Evolutionary conservation across 2,113 vertebrate genomes (phyloP).

Genomic region (Dermatemys mawii): DNA sequence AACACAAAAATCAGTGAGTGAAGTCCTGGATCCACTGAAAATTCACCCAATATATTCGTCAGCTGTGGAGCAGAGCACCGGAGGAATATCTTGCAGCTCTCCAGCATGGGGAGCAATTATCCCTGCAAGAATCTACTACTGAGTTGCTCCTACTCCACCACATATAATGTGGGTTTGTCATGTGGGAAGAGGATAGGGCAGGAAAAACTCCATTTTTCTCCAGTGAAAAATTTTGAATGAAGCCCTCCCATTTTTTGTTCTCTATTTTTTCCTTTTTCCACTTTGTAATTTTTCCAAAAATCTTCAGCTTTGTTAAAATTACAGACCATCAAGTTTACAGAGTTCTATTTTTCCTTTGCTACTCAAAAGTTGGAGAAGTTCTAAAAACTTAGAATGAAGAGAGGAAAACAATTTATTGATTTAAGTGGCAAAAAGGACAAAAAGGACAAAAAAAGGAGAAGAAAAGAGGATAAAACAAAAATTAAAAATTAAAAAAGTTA

Average conservation of each 20-base stretch:
- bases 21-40: background rate
- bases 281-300: background rate
- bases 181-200: background rate
- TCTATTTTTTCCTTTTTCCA: background rate
- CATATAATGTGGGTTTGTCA: background rate
- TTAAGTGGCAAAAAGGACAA: background rate
- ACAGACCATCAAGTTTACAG: background rate
- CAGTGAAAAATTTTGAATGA: background rate
- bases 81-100: background rate
- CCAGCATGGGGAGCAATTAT: background rate
- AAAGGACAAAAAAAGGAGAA: background rate
- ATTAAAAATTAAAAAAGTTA: background rate
- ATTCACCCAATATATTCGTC: background rate
- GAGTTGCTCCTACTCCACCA: too few species aligned
- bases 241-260: accelerated
- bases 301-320: background rate
- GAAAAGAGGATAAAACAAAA: background rate
- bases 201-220: background rate
- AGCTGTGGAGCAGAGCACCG: background rate
- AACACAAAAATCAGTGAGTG: background rate
- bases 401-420: accelerated
- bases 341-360: background rate
- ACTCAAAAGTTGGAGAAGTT: background rate
- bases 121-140: too few species aligned
- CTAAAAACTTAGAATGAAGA: background rate